A percentile compares a stretch with the other conserved stretches of the same genome.
Evolutionary conservation across 2,113 vertebrate genomes (phyloP).

Genomic region (Oreochromis tanganicae): DNA sequence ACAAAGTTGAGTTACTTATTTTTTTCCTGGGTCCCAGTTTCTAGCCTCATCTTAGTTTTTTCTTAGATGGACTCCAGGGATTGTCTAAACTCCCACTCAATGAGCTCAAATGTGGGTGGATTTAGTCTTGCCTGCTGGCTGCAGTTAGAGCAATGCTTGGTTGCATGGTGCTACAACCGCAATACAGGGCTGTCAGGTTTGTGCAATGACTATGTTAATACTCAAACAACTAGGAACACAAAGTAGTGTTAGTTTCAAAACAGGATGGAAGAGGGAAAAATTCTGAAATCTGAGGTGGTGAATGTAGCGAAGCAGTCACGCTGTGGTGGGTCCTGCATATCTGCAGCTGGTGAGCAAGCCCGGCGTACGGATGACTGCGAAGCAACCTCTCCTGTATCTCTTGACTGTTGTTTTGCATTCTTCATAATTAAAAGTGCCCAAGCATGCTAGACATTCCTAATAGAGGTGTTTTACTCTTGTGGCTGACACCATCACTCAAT

Average conservation of each 20-base stretch:
- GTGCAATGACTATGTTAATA: background rate
- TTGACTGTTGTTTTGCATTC: slow-evolving; percentile 70
- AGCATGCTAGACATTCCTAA: slow-evolving; percentile 65
- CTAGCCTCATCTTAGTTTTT: slow-evolving; percentile 9
- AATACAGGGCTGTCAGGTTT: background rate
- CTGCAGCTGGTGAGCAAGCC: slow-evolving; percentile 1
- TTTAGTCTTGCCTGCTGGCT: background rate
- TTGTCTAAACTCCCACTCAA: slow-evolving; percentile 5
- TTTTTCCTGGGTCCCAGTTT: background rate
- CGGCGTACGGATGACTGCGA: slow-evolving; percentile 3
- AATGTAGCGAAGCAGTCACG: slow-evolving; percentile 14
- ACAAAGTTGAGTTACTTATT: slow-evolving; percentile 28
- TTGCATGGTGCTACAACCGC: background rate
- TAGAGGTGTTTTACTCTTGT: slow-evolving; percentile 68
- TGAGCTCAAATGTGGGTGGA: slow-evolving; percentile 1
- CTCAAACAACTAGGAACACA: background rate
- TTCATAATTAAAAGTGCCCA: slow-evolving; percentile 64
- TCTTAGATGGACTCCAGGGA: slow-evolving; percentile 7
- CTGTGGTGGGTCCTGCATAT: slow-evolving; percentile 27
- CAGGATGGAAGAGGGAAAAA: background rate
- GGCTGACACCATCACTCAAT: slow-evolving; percentile 68
- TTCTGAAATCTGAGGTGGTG: background rate
- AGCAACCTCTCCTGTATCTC: slow-evolving; percentile 39
- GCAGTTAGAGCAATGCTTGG: background rate
- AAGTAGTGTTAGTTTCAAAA: background rate